Evolutionary conservation across 1,140 invertebrate species (phyloP).

Genomic region (Zaprionus gabonicus): DNA sequence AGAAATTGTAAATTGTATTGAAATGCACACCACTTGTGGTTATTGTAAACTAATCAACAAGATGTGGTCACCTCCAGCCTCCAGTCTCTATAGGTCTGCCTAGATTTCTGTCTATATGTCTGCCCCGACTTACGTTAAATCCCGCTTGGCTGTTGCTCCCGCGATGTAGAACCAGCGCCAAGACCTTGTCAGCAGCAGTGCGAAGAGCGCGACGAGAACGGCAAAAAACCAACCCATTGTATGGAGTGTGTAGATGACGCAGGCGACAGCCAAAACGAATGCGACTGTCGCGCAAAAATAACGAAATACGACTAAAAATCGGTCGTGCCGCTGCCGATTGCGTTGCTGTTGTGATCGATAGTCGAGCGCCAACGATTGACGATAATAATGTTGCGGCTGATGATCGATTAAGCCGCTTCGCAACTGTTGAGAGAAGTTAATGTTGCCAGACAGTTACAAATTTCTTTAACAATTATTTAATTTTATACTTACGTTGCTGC

Average conservation of each 20-base stretch:
- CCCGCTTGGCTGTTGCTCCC: constrained; percentile 88
- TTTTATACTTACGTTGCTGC: constrained; percentile 57
- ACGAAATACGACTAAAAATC: constrained; percentile 75
- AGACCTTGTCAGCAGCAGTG: constrained; percentile 69
- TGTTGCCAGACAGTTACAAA: constrained; percentile 50
- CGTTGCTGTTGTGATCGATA: constrained; percentile 53
- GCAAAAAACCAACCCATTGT: constrained; percentile 80
- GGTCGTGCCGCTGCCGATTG: constrained; percentile 54
- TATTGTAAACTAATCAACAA: constrained; percentile 72
- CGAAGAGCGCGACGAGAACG: constrained; percentile 61
- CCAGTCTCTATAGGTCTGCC: neutral
- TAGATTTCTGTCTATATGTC: neutral
- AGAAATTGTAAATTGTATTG: constrained; percentile 70
- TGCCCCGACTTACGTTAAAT: constrained; percentile 85
- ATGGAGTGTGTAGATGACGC: constrained; percentile 64
- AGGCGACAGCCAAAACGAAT: constrained; percentile 66
- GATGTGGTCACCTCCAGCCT: constrained; percentile 5
- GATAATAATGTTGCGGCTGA: constrained; percentile 7
- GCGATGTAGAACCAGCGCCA: constrained; percentile 91
- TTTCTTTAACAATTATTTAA: neutral
- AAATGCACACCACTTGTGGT: constrained; percentile 71
- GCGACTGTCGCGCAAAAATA: constrained; percentile 72
- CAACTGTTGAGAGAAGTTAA: constrained; percentile 30
- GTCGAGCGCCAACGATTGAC: constrained; percentile 45
- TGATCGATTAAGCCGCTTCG: constrained; percentile 50